Base-by-base conservation (phyloP, 2,797 vertebrate genomes). In the Myotis daubentonii region DNA sequence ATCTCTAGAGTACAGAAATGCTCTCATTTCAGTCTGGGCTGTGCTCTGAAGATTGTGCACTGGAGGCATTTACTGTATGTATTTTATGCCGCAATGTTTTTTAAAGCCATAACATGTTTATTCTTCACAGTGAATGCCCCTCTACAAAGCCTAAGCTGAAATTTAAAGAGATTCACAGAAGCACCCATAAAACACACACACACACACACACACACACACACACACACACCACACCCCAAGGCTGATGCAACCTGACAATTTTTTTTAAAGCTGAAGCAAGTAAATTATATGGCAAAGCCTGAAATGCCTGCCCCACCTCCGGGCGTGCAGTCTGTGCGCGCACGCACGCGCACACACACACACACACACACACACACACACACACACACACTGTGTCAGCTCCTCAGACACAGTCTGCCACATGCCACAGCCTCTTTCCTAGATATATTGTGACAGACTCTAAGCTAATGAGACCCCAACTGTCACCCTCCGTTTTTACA, bases 161-260 rank as follows among this genome's bases (percentile, higher is more conserved):
- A 89, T 89, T 70, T 93, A 83, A 87, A 93, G 91, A 85, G 80
- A 96, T 74, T 93, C 93, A 81, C 71, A 89, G 66, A 95, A 87
- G 22, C 5, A 84, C 25, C 22, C 36, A 30, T 79, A 66, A 91
- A 10, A 23, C 20, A 55, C 53, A 55, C 20, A 57, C 23, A 57
- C 22, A 57, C 55, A 57, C 55, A 57, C 55, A 57, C 55, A 57
- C 55, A 57, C 23, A 60, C 57, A 49, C 47, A 47, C 47, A 49
- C 47, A 49, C 47, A 57, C 55, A 57, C 55, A 60, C 57, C 38
- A 38, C 38, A 28, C 12, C 57, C 83, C 53, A 91, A 66, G 51
- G 62, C 44, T 84, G 28, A 57, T 74, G 38, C 65, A 89, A 89
- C 5, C 38, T 92, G 76, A 92, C 68, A 83, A 70, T 11, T 74